Percentiles rank a stretch among this genome's conserved stretches.
Evolutionary conservation across 1,140 invertebrate species (phyloP).

Genomic region (Helicoverpa zea): DNA sequence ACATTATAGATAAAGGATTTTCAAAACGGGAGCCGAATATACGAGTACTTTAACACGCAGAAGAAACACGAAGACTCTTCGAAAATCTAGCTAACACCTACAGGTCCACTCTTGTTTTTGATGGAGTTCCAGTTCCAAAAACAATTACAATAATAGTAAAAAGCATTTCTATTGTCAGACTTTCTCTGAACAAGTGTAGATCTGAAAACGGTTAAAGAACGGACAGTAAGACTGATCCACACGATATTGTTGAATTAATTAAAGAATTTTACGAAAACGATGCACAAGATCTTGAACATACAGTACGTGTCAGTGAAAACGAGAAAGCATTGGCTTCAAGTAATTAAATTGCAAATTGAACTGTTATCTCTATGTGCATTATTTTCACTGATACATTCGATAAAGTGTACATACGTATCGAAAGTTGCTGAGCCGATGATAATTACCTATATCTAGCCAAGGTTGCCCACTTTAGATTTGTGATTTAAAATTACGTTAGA

Average conservation of each 20-base stretch:
- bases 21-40: neutral
- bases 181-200: neutral
- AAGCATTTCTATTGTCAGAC: neutral
- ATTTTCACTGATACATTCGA: slow-evolving; percentile 46
- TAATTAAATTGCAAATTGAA: slow-evolving; percentile 50
- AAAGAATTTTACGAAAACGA: slow-evolving; percentile 36
- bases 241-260: slow-evolving; percentile 33
- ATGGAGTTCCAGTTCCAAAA: neutral
- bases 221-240: neutral
- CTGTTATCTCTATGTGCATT: slow-evolving; percentile 40
- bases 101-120: slow-evolving; percentile 6
- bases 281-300: slow-evolving; percentile 44
- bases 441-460: slow-evolving; percentile 22
- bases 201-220: neutral
- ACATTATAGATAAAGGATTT: neutral
- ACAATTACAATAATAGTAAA: neutral
- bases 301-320: slow-evolving; percentile 50
- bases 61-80: slow-evolving; percentile 1
- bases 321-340: slow-evolving; percentile 47
- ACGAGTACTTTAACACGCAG: neutral
- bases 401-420: slow-evolving; percentile 28
- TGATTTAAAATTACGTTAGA: slow-evolving; percentile 8
- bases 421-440: slow-evolving; percentile 44
- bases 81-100: neutral
- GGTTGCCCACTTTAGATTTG: slow-evolving; percentile 15